Base-by-base conservation (phyloP, 2,797 vertebrate species). In the Periophthalmus magnuspinnatus region DNA sequence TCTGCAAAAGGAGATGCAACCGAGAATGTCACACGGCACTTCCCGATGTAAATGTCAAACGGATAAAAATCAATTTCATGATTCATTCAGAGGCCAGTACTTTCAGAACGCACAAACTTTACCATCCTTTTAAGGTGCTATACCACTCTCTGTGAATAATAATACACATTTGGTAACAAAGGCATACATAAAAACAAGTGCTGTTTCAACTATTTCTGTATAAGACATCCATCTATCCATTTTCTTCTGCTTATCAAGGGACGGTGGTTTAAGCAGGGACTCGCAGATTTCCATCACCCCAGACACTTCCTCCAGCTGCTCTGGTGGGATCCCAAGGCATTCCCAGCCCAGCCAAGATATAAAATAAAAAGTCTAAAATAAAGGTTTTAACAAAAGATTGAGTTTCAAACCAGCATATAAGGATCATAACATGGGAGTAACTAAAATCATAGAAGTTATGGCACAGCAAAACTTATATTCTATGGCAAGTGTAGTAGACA, bases 41-140 rank as follows among this genome's bases (percentile, higher is more conserved):
- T 81, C 84, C 76, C 76, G 77, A 88, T 84, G 77, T 83, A 86
- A 90, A 90, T 89, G 84, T 90, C 88, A 90, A 78, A 72, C 70
- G 74, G 70, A 80, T 74, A 81, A 87, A 86, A 91, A 88, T 89
- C 82, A 52, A 87, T 89, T 84, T 79, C 71, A 79, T 79, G 80
- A 82, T 87, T 79, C 81, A 86, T 84, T 70, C 79, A 72, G 77
- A 77, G 74, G 68, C 72, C 74, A 54, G 48, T 80, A 83, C 75
- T 77, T 72, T 81, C 68, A 81, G 85, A 48, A 82, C 47, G 65
- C 79, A 77, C 79, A 74, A 67, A 75, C 68, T 79, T 70, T 69
- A 58, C 54, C n/a, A 6, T 73, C 58, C 69, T 72, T 82, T 82
- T 54, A 41, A 22, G 19, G 22, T 65, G 66, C 65, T 21, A 32